These are phyloP conservation scores for Leptodactylus fuscus DNA, from an alignment of 2,113 vertebrate genomes.

Conservation along the genomic window DNA sequence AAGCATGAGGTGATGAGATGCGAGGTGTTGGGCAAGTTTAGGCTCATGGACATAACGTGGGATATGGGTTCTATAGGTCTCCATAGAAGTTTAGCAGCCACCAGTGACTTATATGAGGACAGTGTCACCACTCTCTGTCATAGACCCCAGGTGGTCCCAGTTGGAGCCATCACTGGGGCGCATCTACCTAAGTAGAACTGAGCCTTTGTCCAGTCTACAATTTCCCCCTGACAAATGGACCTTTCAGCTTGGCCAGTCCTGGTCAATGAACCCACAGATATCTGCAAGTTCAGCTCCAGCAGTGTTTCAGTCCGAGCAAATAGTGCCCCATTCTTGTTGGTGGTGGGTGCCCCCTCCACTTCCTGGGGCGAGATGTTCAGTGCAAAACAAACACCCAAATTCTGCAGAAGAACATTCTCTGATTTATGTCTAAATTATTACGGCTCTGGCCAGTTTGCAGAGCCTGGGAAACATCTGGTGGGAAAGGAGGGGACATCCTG, in stretches of 20 bases:
- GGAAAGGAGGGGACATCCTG: constrained; percentile 43
- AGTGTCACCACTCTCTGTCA: no score
- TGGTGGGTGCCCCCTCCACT: constrained; percentile 14
- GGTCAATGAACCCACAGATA: not conserved
- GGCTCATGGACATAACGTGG: not conserved
- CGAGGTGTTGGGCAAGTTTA: no score
- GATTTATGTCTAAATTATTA: constrained; percentile 48
- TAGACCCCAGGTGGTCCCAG: not conserved
- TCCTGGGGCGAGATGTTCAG: constrained; percentile 10
- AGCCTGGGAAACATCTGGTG: constrained; percentile 43
- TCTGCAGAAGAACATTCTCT: constrained; percentile 29
- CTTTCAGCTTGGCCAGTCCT: constrained; percentile 7
- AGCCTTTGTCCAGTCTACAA: not conserved
- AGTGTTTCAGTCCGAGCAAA: not conserved
- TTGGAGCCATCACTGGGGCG: not conserved
- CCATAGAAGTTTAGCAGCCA: no score
- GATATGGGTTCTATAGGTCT: not conserved
- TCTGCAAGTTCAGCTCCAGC: constrained; percentile 1
- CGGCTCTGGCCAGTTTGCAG: not conserved
- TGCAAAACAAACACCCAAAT: constrained; percentile 44
- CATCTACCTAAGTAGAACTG: not conserved
- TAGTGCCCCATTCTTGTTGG: not conserved
- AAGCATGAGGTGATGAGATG: not conserved
- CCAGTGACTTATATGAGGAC: no score
- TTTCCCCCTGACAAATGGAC: constrained; percentile 8